Conservation (phyloP, 2,113 vertebrate species). For the Egretta garzetta region DNA sequence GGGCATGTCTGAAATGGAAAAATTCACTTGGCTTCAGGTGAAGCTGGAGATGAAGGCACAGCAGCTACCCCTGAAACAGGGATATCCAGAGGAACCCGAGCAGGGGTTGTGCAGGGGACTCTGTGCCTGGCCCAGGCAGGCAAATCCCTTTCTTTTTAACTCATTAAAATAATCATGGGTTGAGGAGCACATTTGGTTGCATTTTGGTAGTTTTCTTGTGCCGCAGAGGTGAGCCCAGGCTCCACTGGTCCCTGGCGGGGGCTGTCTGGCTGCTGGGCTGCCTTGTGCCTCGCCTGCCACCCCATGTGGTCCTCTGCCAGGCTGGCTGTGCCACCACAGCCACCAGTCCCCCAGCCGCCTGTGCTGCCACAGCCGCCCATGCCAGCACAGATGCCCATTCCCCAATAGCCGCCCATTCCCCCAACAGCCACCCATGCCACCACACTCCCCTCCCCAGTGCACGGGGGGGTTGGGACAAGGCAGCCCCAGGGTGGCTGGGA, state of each 20-base stretch:
- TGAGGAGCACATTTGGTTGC: background rate
- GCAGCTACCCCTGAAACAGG: background rate
- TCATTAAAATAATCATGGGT: background rate
- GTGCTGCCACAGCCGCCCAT: fast-evolving
- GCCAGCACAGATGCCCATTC: background rate
- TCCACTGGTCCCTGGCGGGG: background rate
- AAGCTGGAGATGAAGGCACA: background rate
- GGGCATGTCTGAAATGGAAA: background rate
- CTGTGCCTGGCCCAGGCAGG: background rate
- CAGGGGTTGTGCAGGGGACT: background rate
- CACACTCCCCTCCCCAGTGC: fast-evolving
- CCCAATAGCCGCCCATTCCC: background rate
- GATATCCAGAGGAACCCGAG: background rate
- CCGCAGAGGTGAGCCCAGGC: background rate
- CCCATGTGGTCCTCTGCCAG: no score
- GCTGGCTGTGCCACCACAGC: background rate
- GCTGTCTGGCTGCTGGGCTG: background rate
- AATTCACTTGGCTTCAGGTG: background rate
- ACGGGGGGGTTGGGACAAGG: background rate
- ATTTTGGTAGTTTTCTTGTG: background rate
- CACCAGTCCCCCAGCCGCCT: no score
- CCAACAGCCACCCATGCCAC: fast-evolving
- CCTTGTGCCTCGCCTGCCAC: background rate
- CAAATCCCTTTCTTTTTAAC: background rate
- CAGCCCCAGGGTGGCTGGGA: background rate